Evolutionary conservation across 1,140 invertebrate genomes (phyloP).

Genomic region (Andricus grossulariae): DNA sequence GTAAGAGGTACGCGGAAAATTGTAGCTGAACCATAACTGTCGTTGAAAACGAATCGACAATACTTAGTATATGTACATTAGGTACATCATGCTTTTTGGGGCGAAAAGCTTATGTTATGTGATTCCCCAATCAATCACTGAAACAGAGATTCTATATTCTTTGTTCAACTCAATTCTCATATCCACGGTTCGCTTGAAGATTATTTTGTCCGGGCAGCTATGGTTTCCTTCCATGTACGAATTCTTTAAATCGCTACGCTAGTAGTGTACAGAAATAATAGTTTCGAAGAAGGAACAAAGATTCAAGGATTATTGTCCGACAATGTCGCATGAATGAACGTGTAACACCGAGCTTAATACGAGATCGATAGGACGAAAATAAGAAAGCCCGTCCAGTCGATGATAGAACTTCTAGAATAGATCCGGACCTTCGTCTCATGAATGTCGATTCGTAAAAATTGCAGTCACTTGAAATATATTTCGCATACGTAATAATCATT

Average conservation of each 20-base stretch:
- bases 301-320: slow-evolving; percentile 31
- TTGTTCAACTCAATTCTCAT: slow-evolving; percentile 4
- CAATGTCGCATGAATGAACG: slow-evolving; percentile 6
- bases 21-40: too few relatives aligned
- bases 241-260: slow-evolving; percentile 16
- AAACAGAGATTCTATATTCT: not conserved
- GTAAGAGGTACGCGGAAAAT: not conserved
- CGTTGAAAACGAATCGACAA: too few relatives aligned
- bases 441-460: slow-evolving; percentile 9
- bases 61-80: too few relatives aligned
- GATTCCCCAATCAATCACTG: too few relatives aligned
- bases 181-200: not conserved
- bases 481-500: slow-evolving; percentile 16
- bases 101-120: too few relatives aligned
- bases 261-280: slow-evolving; percentile 29
- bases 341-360: slow-evolving; percentile 8
- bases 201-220: too few relatives aligned
- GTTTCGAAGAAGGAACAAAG: not conserved
- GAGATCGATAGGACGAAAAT: slow-evolving; percentile 16
- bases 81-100: too few relatives aligned
- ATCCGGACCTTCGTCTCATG: not conserved
- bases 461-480: slow-evolving; percentile 25
- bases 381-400: slow-evolving; percentile 10
- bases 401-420: slow-evolving; percentile 18
- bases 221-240: too few relatives aligned